These are phyloP conservation scores for Euthynnus affinis DNA, from an alignment of 2,797 vertebrate species.

Conservation along the genomic window DNA sequence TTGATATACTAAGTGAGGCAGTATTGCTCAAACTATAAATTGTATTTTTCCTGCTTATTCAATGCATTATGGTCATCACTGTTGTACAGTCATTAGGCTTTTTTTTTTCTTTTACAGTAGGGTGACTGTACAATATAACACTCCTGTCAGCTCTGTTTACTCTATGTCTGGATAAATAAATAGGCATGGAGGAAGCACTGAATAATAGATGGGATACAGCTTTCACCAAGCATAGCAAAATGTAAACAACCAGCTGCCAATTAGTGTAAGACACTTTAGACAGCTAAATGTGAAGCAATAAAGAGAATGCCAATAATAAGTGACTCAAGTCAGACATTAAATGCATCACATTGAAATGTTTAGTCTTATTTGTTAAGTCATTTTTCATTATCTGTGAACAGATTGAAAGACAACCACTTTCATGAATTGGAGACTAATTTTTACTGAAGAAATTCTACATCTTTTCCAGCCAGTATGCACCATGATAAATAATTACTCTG, in stretches of 20 bases:
- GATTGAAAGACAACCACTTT: neutral
- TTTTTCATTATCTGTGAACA: neutral
- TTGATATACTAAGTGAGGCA: neutral
- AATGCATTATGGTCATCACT: neutral
- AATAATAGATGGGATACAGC: constrained; percentile 69
- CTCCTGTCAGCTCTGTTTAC: constrained; percentile 38
- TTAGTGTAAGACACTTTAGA: constrained; percentile 39
- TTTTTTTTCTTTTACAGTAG: neutral
- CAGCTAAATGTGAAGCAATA: constrained; percentile 39
- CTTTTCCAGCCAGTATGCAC: neutral
- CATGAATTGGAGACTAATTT: neutral
- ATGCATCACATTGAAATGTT: constrained; percentile 11
- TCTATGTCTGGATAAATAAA: constrained; percentile 49
- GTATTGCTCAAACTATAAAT: neutral
- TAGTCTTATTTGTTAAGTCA: neutral
- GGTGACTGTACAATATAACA: neutral
- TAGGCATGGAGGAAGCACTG: constrained; percentile 47
- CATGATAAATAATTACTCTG: neutral
- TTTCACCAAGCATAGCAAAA: constrained; percentile 53
- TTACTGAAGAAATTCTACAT: neutral
- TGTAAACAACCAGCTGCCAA: constrained; percentile 54
- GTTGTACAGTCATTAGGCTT: neutral
- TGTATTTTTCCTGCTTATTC: neutral
- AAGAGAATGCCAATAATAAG: constrained; percentile 21
- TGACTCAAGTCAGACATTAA: constrained; percentile 18